Base-by-base conservation (phyloP, 1,140 invertebrate genomes). In the Yoshiicerus persimilis region DNA sequence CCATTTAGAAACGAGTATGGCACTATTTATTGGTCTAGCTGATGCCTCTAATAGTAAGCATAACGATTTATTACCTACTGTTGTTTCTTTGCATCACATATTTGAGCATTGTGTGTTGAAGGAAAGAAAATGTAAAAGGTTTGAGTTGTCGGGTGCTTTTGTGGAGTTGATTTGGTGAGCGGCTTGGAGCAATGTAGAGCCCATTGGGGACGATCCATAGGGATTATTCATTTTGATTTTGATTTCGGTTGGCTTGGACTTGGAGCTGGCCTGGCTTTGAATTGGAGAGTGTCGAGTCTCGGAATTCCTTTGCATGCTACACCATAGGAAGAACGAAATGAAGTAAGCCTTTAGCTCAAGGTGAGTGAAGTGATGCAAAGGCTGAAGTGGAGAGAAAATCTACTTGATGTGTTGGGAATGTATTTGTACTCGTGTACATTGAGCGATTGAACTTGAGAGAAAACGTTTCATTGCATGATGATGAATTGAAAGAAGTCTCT, bases 191-290 rank as follows among this genome's bases (percentile, higher is more conserved):
- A 80, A 80, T 80, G 32, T n/a, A 80, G 75, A 80, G 34, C 75
- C 75, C 34, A 36, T 36, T 80, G 75, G 75, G 75, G 75, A 80
- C 34, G 75, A 80, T 80, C 34, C 75, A 80, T 36, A 80, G 34
- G 75, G 75, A 80, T 80, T 80, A 80, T 80, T 80, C 75, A 80
- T 80, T 80, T 36, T 80, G 75, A 80, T 80, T 80, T 80, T 80
- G 27, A 80, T 80, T 80, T 80, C 20, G 75, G 75, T 38, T 23
- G 47, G 47, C 47, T 56, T 56, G 75, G 70, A 36, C 70, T 23
- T n/a, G 27, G 30, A n/a, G 62, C 25, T 25, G n/a, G n/a, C n/a
- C n/a, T 41, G 30, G 75, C 16, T 32, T 38, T 80, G 75, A 56
- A 56, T 56, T n/a, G 32, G 75, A 80, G 75, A 36, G 75, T 80